Base-by-base conservation (phyloP, 2,888 invertebrate genomes). In the Caprella mutica region DNA sequence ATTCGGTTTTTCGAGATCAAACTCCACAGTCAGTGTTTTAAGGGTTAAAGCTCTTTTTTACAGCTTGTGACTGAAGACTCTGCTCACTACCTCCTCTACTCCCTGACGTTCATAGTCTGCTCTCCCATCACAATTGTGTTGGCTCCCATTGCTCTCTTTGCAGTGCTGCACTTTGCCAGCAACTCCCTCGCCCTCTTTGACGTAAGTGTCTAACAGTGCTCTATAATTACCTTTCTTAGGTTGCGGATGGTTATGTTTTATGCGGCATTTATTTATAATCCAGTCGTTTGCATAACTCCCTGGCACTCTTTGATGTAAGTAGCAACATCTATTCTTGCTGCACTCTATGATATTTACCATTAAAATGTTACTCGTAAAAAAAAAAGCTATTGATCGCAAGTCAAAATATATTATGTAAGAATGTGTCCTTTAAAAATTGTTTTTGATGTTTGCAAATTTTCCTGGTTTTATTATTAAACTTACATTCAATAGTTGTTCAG, bases 1-100 rank as follows among this genome's bases (percentile, higher is more conserved):
- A n/a, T n/a, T n/a, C n/a, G n/a, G n/a, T n/a, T n/a, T n/a, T n/a
- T n/a, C n/a, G n/a, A n/a, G n/a, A n/a, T n/a, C n/a, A n/a, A n/a
- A n/a, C n/a, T n/a, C n/a, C n/a, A n/a, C n/a, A n/a, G n/a, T n/a
- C n/a, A n/a, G n/a, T n/a, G n/a, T n/a, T n/a, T n/a, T n/a, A n/a
- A n/a, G n/a, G n/a, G n/a, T n/a, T 33, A 14, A 33, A 9, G 14
- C 14, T 33, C 8, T 40, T 9, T 19, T 5, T 17, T 12, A 17
- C 54, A 56, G 35, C 42, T 65, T 46, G n/a, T 65, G 46, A 55
- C 60, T 55, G 66, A 66, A 38, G 78, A 78, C 67, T 92, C 93
- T 68, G 93, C 90, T 65, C 98, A 98, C 73, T 98, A 98, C 71
- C 78, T 98, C 66, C 84, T 97, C 76, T 98, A 86, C 75, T 90